Percentiles rank a stretch among this genome's conserved stretches.
These are phyloP conservation scores for Drosophila multiciliata DNA, from an alignment of 2,888 invertebrate genomes.

Conservation along the genomic window DNA sequence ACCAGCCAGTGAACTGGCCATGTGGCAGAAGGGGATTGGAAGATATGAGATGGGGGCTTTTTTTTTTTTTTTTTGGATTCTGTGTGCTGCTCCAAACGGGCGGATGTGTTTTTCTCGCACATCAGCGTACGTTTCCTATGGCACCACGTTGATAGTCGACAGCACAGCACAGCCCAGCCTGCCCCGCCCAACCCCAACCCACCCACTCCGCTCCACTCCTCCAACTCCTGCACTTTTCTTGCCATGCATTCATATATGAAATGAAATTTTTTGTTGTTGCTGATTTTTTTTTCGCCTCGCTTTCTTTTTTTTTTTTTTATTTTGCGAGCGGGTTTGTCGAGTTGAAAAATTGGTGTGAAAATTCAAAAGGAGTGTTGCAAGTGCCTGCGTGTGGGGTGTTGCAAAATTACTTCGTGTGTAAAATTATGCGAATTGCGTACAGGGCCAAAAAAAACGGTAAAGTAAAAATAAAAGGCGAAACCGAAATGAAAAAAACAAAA, in stretches of 20 bases:
- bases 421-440: constrained; percentile 82
- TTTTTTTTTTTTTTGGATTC: constrained; percentile 5
- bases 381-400: constrained; percentile 71
- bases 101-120: constrained; percentile 81
- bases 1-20: constrained; percentile 32
- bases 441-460: constrained; percentile 19
- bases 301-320: constrained; percentile 27
- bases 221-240: constrained; percentile 21
- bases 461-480: constrained; percentile 24
- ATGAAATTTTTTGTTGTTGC: constrained; percentile 55
- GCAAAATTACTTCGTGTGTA: constrained; percentile 82
- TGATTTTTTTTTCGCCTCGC: constrained; percentile 38
- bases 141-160: constrained; percentile 69
- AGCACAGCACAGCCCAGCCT: constrained; percentile 10
- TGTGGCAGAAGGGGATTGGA: constrained; percentile 11
- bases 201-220: background rate
- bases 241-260: constrained; percentile 43
- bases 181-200: background rate
- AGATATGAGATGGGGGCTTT: constrained; percentile 12
- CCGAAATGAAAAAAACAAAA: constrained; percentile 5
- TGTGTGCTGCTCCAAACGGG: constrained; percentile 44
- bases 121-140: constrained; percentile 81
- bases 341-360: constrained; percentile 84
- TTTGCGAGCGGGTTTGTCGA: constrained; percentile 74
- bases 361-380: constrained; percentile 82